These are phyloP conservation scores for Isoperla grammatica DNA, from an alignment of 2,888 invertebrate genomes.

Conservation along the genomic window DNA sequence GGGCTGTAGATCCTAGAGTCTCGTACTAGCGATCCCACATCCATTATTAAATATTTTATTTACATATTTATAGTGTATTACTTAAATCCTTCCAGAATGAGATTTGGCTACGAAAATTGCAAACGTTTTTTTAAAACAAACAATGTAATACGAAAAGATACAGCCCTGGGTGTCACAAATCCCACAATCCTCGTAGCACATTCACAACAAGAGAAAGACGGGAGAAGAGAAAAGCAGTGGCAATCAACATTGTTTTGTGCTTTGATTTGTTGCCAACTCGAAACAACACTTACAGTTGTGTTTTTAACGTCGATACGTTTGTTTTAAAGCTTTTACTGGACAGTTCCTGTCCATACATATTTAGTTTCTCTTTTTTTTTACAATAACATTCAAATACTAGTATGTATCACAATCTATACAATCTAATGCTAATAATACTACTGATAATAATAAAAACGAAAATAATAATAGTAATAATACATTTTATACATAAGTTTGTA, in stretches of 20 bases:
- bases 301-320: conserved; percentile 2
- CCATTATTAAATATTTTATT: too few species aligned
- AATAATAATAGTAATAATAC: neutral
- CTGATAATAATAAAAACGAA: too few species aligned
- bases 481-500: neutral
- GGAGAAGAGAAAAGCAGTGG: neutral
- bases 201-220: neutral
- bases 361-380: conserved; percentile 5
- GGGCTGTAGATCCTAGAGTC: too few species aligned
- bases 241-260: conserved; percentile 1
- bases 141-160: too few species aligned
- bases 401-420: conserved; percentile 5
- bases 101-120: too few species aligned
- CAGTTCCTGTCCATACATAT: neutral
- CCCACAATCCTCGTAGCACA: too few species aligned
- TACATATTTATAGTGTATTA: too few species aligned
- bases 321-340: conserved; percentile 9
- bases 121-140: too few species aligned
- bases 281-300: neutral
- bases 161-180: too few species aligned
- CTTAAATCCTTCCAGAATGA: too few species aligned
- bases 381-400: conserved; percentile 5
- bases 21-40: too few species aligned
- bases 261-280: neutral
- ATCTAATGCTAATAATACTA: neutral